Conservation (phyloP, 2,797 vertebrate species). For the Oryzias dopingdopingensis region DNA sequence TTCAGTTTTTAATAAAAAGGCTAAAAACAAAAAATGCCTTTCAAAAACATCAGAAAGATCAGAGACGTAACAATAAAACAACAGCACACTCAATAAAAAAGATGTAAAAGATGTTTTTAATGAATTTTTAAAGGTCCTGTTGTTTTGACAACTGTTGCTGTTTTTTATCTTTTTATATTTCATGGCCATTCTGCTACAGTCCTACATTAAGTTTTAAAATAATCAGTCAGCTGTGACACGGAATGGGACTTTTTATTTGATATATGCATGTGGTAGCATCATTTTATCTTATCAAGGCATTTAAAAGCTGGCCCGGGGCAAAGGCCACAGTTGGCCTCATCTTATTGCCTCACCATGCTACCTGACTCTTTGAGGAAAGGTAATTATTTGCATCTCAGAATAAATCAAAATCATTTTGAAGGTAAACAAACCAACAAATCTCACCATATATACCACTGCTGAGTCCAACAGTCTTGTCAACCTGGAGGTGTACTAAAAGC, state of each 20-base stretch:
- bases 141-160: not conserved
- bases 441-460: slow-evolving; percentile 1
- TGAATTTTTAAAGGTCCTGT: no score
- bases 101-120: no score
- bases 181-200: slow-evolving; percentile 25
- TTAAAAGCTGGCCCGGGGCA: slow-evolving; percentile 18
- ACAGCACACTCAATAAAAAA: no score
- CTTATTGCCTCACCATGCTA: slow-evolving; percentile 30
- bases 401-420: slow-evolving; percentile 36
- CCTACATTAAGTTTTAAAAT: slow-evolving; percentile 45
- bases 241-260: slow-evolving; percentile 20
- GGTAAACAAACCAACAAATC: slow-evolving; percentile 6
- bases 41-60: no score
- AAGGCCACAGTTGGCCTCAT: slow-evolving; percentile 20
- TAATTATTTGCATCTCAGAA: slow-evolving; percentile 47
- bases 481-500: not conserved
- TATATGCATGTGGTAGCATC: slow-evolving; percentile 14
- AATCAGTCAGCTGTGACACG: not conserved
- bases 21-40: no score
- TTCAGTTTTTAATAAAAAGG: no score
- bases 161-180: slow-evolving; percentile 11
- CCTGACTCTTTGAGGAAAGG: slow-evolving; percentile 29
- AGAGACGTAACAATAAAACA: no score
- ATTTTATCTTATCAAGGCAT: slow-evolving; percentile 22
- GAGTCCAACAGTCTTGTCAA: no score